A percentile compares a stretch with the other conserved stretches of the same genome.
Conservation (phyloP, 2,888 invertebrate species). For the Macaria notata region DNA sequence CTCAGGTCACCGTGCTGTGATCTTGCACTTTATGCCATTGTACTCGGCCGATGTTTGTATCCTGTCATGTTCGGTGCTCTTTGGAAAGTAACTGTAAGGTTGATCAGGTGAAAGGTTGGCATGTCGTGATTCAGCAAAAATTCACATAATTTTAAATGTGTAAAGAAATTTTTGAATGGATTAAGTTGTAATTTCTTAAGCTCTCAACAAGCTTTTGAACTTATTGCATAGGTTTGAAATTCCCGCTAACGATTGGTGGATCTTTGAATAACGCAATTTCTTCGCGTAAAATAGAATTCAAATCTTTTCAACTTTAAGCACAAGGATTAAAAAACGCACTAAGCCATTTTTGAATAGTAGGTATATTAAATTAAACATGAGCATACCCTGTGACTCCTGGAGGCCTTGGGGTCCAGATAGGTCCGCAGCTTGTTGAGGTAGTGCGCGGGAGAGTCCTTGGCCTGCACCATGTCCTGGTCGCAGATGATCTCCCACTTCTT, state of each 20-base stretch:
- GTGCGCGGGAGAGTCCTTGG: slow-evolving; percentile 98
- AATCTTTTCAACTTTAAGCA: no score
- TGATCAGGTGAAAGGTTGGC: not conserved
- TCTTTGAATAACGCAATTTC: no score
- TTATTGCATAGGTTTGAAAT: no score
- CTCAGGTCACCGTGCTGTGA: slow-evolving; percentile 11
- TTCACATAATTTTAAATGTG: no score
- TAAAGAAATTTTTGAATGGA: no score
- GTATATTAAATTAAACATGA: not conserved
- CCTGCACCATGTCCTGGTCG: slow-evolving; percentile 99
- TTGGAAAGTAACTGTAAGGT: slow-evolving; percentile 1
- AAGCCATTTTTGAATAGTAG: no score
- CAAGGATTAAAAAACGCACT: no score
- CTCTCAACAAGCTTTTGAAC: no score
- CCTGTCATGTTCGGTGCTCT: slow-evolving; percentile 10
- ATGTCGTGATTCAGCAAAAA: no score
- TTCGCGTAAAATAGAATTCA: no score
- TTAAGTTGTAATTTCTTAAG: no score
- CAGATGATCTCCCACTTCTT: slow-evolving; percentile 99
- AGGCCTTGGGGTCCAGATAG: slow-evolving; percentile 97
- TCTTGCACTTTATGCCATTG: slow-evolving; percentile 6
- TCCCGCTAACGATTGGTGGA: no score
- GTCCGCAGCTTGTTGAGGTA: slow-evolving; percentile 97
- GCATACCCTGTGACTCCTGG: slow-evolving; percentile 96
- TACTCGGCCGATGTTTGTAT: slow-evolving; percentile 1